These are phyloP conservation scores for Diorhabda sublineata DNA, from an alignment of 1,140 invertebrate genomes.

Conservation along the genomic window DNA sequence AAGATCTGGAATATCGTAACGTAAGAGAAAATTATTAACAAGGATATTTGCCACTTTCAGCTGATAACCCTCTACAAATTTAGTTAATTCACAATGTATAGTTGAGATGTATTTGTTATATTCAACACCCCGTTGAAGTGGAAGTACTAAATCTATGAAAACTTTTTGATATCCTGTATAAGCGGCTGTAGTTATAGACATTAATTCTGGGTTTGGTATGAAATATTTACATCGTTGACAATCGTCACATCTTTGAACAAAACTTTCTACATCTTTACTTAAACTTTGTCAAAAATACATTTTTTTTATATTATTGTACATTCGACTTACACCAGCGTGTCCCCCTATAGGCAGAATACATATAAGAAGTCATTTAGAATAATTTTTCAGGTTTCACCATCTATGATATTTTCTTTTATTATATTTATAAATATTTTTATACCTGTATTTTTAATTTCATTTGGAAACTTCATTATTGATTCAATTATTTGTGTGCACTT, in stretches of 20 bases:
- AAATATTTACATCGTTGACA: conserved; percentile 31
- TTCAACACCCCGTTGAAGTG: conserved; percentile 25
- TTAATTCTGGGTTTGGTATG: conserved; percentile 18
- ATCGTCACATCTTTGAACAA: conserved; percentile 26
- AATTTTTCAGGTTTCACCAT: conserved; percentile 15
- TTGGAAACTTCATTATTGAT: conserved; percentile 10
- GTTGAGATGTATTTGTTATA: conserved; percentile 27
- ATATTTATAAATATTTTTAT: no score
- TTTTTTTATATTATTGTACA: conserved; percentile 31
- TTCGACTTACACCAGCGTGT: conserved; percentile 29
- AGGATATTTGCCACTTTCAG: conserved; percentile 27
- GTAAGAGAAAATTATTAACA: conserved; percentile 34
- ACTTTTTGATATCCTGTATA: conserved; percentile 24
- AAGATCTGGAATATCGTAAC: conserved; percentile 33
- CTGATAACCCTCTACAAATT: conserved; percentile 28
- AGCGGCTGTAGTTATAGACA: conserved; percentile 25
- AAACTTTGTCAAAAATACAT: conserved; percentile 27
- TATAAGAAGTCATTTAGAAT: conserved; percentile 21
- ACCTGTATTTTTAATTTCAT: conserved; percentile 1
- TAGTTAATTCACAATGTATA: conserved; percentile 27
- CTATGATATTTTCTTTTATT: conserved; percentile 1
- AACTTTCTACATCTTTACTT: conserved; percentile 23
- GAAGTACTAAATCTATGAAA: conserved; percentile 29
- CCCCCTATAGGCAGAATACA: conserved; percentile 27
- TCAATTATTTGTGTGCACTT: conserved; percentile 13